Evolutionary conservation across 2,113 vertebrate genomes (phyloP).

Genomic region (Hyla sarda): DNA sequence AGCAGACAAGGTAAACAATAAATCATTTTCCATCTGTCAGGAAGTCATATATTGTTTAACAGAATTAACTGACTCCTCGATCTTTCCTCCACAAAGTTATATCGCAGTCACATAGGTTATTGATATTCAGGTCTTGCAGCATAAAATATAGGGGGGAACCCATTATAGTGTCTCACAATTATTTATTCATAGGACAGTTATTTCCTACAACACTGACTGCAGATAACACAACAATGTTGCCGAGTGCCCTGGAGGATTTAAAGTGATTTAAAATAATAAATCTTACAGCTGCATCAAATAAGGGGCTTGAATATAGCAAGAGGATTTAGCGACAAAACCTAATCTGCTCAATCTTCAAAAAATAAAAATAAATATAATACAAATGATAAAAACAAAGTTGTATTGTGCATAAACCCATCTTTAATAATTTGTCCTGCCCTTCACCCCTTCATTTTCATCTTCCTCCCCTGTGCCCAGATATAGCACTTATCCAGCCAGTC

Average conservation of each 20-base stretch:
- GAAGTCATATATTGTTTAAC: neutral
- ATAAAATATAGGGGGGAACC: neutral
- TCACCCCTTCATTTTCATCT: neutral
- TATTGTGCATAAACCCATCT: neutral
- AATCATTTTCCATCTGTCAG: slow-evolving; percentile 17
- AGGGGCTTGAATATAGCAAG: slow-evolving; percentile 35
- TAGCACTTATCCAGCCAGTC: neutral
- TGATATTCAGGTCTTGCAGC: neutral
- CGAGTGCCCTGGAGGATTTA: neutral
- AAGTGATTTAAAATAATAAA: slow-evolving; percentile 34
- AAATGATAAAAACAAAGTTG: slow-evolving; percentile 22
- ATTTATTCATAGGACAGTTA: slow-evolving; percentile 17
- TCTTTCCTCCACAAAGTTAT: neutral
- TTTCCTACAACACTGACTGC: slow-evolving; percentile 12
- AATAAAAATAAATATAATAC: slow-evolving; percentile 11
- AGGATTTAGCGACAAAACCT: slow-evolving; percentile 9
- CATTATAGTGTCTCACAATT: slow-evolving; percentile 14
- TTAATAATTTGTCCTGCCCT: slow-evolving; percentile 7
- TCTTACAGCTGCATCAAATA: slow-evolving; percentile 40
- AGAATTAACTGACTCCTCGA: slow-evolving; percentile 7
- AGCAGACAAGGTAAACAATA: neutral
- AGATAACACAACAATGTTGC: slow-evolving; percentile 4
- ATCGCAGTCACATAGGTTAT: slow-evolving; percentile 3
- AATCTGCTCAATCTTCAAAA: slow-evolving; percentile 41
- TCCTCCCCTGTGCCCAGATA: neutral